Percentiles rank a stretch among this genome's conserved stretches.
Evolutionary conservation across 2,113 vertebrate species (phyloP).

Genomic region (Echinops telfairi): DNA sequence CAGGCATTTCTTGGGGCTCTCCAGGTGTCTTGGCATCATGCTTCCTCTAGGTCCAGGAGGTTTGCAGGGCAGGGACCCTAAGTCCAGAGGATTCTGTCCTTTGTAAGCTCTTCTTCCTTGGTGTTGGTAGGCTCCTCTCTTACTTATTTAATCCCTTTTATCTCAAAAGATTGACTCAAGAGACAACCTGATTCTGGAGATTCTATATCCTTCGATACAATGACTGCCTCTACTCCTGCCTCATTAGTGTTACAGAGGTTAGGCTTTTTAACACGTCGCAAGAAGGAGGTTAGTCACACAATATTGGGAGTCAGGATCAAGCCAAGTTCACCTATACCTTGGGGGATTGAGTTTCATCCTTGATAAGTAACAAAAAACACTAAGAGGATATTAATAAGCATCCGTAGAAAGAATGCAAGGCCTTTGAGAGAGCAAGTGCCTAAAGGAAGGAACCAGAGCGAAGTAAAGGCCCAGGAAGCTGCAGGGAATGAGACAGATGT

Average conservation of each 20-base stretch:
- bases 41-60: neutral
- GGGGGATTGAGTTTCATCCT: no score
- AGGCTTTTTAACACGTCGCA: no score
- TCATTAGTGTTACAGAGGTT: no score
- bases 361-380: neutral
- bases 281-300: no score
- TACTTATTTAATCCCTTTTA: neutral
- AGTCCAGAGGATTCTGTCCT: neutral
- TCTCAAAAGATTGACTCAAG: neutral
- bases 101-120: neutral
- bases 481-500: neutral
- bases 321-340: no score
- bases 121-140: neutral
- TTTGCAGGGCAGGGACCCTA: neutral
- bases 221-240: no score
- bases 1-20: neutral
- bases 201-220: neutral
- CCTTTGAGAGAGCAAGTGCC: conserved; percentile 9
- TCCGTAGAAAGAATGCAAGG: conserved; percentile 8
- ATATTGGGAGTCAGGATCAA: no score
- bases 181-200: neutral
- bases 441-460: neutral
- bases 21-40: no score
- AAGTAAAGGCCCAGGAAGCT: neutral
- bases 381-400: neutral